Evolutionary conservation across 2,113 vertebrate species (phyloP), one percentile per base, ranked within the genome.

Genomic region (Suncus etruscus): DNA sequence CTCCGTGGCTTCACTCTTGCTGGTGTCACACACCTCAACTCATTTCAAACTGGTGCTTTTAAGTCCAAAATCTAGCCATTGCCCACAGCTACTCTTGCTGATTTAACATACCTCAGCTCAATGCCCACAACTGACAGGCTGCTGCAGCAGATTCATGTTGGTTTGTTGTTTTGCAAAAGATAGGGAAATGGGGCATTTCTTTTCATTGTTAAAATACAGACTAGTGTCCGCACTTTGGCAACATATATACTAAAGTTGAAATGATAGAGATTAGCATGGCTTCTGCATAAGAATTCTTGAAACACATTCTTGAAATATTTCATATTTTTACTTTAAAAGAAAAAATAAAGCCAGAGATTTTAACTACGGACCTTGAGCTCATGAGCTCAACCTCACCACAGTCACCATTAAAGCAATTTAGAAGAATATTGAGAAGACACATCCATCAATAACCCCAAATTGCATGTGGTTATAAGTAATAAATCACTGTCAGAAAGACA

Each of bases 371-470:
- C 54, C 11, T 54, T 54, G 54, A 75, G 20, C 48, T 83, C 39
- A 27, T 69, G 25, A 51, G 58, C 51, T 83, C 70, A 68, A 45
- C 39, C 66, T 65, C 51, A 27, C 29, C 47, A 80, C 77, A 69
- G 31, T 47, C 24, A 68, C 45, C 16, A 8, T 82, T 85, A 75
- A 22, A 95, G 32, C 73, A 92, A 72, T 31, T 78, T 61, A 69
- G 88, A 91, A 92, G 80, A 86, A 68, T 63, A 58, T 54, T 69
- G 29, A 91, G 63, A 92, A 80, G 63, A 86, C 58, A 50, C 65
- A 5, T 83, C n/a, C 50, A 86, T 89, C 78, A 87, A 31, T 75
- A 94, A n/a, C 20, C 27, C 29, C 72, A 93, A 54, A 66, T 63
- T 86, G 20, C 79, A 58, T 76, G 74, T 93, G 54, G 74, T 83